These are phyloP conservation scores for Prionailurus bengalensis DNA, from an alignment of 2,113 vertebrate genomes.

Conservation along the genomic window DNA sequence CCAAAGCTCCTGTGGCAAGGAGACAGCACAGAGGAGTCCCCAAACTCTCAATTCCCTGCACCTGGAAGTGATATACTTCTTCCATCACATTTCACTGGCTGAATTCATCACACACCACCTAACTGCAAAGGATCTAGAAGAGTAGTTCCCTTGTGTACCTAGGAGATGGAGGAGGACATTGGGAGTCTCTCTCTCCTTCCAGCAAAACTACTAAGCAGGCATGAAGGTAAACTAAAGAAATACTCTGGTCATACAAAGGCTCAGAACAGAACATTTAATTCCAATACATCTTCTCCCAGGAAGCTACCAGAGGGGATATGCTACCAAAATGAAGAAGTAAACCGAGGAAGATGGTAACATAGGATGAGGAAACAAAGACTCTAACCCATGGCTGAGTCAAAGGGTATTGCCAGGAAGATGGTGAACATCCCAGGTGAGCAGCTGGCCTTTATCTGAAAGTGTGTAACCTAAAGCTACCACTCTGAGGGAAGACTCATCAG, in stretches of 20 bases:
- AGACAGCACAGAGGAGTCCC: background rate
- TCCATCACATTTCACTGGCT: background rate
- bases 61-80: background rate
- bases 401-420: background rate
- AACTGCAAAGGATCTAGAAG: background rate
- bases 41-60: too few species aligned
- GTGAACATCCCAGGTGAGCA: background rate
- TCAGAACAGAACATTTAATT: background rate
- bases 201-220: background rate
- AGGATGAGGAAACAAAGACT: background rate
- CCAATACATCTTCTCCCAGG: background rate
- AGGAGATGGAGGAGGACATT: background rate
- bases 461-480: background rate
- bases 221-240: background rate
- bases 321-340: background rate
- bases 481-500: background rate
- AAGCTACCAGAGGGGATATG: background rate
- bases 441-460: background rate
- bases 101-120: background rate
- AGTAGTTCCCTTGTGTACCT: background rate
- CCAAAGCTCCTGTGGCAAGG: background rate
- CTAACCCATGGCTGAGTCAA: background rate
- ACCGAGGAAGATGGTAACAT: background rate
- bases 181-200: background rate
- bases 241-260: background rate